phyloP scores from a whole-genome alignment of 2,113 vertebrate species.

The Isurus oxyrinchus region DNA sequence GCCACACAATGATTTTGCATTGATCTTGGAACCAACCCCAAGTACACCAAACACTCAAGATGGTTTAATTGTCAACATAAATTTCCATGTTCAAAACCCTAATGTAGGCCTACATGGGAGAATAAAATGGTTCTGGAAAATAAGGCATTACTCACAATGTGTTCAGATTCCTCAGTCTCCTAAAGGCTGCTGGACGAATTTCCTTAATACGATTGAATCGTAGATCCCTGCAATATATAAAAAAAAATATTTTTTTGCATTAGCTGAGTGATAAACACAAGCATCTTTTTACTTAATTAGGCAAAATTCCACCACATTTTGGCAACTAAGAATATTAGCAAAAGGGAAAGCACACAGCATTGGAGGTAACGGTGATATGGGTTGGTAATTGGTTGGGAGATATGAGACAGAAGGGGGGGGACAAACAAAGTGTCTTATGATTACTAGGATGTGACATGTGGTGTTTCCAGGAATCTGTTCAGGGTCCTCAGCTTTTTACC shows the following conservation, averaged over 20 bases:
- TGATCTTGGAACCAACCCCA: background rate
- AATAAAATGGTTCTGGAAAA: background rate
- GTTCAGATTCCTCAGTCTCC: slow-evolving; percentile 34
- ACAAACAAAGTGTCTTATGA: background rate
- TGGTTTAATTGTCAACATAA: background rate
- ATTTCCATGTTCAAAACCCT: background rate
- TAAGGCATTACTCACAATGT: slow-evolving; percentile 13
- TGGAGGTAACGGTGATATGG: background rate
- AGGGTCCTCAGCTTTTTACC: background rate
- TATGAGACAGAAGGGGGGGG: background rate
- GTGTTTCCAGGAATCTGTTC: background rate
- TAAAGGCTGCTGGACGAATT: slow-evolving; percentile 17
- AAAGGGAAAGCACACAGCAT: background rate
- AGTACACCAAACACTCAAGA: background rate
- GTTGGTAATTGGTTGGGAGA: background rate
- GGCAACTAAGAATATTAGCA: background rate
- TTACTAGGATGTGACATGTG: background rate
- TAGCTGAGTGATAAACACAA: background rate
- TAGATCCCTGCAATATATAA: slow-evolving; percentile 14
- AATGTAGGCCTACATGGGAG: background rate
- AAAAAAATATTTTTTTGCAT: background rate
- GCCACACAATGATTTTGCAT: background rate
- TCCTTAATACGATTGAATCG: slow-evolving; percentile 37
- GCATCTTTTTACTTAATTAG: background rate
- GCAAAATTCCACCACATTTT: background rate